Conservation (phyloP, 1,140 invertebrate species). For the Procambarus virginalis region DNA sequence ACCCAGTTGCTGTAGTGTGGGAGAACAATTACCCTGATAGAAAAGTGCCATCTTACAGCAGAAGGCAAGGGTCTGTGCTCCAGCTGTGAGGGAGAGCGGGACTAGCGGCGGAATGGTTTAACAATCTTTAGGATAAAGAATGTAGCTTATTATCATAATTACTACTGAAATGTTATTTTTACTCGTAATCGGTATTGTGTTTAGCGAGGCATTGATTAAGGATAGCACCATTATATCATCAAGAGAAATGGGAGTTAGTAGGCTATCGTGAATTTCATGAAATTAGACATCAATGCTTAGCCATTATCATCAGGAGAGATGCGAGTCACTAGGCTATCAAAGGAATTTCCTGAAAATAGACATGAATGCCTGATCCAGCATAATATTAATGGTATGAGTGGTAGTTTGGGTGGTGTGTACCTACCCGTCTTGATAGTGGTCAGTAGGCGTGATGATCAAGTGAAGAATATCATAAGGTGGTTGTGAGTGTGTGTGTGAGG, state of each 20-base stretch:
- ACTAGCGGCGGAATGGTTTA: not conserved
- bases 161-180: no score
- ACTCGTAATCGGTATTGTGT: no score
- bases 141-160: not conserved
- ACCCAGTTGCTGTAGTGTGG: not conserved
- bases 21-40: not conserved
- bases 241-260: no score
- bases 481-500: not conserved
- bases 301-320: not conserved
- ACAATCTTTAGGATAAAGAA: not conserved
- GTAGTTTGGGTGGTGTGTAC: not conserved
- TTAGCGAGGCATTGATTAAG: no score
- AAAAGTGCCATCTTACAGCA: not conserved
- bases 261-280: not conserved
- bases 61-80: not conserved
- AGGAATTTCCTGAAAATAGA: no score
- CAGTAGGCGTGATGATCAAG: not conserved
- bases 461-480: not conserved
- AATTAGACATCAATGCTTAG: not conserved
- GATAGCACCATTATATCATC: no score
- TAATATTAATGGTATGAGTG: not conserved
- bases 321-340: not conserved
- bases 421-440: not conserved
- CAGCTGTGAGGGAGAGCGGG: not conserved
- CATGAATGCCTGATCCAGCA: no score